Conservation (phyloP, 2,888 invertebrate species). For the Hypolimnas misippus region DNA sequence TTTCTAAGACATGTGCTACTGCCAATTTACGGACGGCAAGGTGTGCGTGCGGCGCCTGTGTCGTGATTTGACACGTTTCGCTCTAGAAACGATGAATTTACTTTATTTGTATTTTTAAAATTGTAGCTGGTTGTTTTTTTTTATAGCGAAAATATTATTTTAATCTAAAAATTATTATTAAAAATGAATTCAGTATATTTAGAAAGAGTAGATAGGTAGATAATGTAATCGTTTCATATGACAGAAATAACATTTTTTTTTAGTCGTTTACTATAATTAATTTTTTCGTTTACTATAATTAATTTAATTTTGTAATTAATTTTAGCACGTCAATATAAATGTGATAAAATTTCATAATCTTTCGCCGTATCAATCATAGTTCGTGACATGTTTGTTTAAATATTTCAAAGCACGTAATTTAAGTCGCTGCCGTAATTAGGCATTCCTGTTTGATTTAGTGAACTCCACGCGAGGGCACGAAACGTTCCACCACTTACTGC, state of each 20-base stretch:
- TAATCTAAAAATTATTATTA: neutral
- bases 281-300: neutral
- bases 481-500: constrained; percentile 9
- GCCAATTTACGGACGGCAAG: constrained; percentile 74
- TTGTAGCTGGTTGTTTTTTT: neutral
- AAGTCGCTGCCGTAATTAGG: constrained; percentile 8
- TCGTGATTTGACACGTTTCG: constrained; percentile 38
- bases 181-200: too few relatives aligned
- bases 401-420: constrained; percentile 13
- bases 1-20: constrained; percentile 79
- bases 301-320: neutral
- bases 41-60: constrained; percentile 51
- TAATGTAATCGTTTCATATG: too few relatives aligned
- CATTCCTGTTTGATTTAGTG: constrained; percentile 21
- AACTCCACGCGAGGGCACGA: constrained; percentile 12
- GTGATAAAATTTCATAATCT: neutral
- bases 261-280: neutral
- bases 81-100: neutral
- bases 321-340: too few relatives aligned
- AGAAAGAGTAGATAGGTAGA: too few relatives aligned
- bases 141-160: neutral
- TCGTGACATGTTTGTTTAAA: constrained; percentile 19
- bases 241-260: too few relatives aligned
- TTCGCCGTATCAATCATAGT: constrained; percentile 21
- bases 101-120: neutral